Conservation (phyloP, 2,888 invertebrate genomes). For the Serrognathus titanus region DNA sequence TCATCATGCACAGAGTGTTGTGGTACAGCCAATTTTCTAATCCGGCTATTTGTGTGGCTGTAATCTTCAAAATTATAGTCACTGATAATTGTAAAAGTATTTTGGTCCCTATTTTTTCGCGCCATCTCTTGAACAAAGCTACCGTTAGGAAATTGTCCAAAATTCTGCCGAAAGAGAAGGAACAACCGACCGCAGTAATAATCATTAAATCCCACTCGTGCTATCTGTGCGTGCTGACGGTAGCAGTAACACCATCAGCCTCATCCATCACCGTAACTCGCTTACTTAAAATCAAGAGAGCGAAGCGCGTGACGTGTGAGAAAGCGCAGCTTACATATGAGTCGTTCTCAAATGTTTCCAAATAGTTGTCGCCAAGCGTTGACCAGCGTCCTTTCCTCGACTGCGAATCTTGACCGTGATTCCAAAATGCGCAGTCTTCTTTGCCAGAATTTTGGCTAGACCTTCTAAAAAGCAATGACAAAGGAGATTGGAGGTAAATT, state of each 20-base stretch:
- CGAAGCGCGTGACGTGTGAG: constrained; percentile 59
- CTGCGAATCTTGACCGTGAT: constrained; percentile 44
- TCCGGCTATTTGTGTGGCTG: constrained; percentile 42
- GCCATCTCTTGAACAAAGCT: constrained; percentile 56
- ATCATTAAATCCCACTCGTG: constrained; percentile 50
- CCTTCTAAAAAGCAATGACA: constrained; percentile 56
- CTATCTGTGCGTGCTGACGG: constrained; percentile 28
- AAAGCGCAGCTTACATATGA: constrained; percentile 53
- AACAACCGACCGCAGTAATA: constrained; percentile 53
- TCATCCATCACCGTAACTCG: constrained; percentile 15
- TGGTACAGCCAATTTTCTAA: constrained; percentile 43
- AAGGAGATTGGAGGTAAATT: constrained; percentile 53
- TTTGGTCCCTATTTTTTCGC: constrained; percentile 60
- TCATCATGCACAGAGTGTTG: constrained; percentile 52
- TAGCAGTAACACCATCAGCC: constrained; percentile 21
- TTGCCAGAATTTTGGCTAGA: constrained; percentile 37
- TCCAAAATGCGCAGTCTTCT: constrained; percentile 56
- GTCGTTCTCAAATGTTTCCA: constrained; percentile 38
- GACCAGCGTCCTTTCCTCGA: constrained; percentile 54
- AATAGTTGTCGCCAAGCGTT: constrained; percentile 52
- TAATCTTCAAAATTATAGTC: constrained; percentile 51
- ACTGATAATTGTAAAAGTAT: constrained; percentile 58
- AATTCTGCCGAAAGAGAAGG: constrained; percentile 54
- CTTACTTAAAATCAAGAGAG: constrained; percentile 49
- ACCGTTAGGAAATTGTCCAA: constrained; percentile 54